Evolutionary conservation across 1,140 invertebrate species (phyloP), one percentile per base, ranked within the genome.

Genomic region (Metaphire vulgaris): DNA sequence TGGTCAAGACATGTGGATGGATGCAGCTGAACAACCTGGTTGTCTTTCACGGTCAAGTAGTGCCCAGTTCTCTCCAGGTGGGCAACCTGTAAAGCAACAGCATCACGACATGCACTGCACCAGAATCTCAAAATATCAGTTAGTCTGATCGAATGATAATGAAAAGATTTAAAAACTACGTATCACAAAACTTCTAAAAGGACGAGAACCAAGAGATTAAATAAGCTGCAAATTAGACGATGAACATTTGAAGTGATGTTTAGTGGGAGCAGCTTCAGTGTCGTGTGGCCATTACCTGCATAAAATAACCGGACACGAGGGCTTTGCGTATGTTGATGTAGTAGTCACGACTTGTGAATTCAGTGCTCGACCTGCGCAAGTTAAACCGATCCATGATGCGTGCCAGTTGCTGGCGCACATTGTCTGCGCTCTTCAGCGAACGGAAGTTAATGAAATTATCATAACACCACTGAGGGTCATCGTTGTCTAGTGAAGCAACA

Each of bases 371-470:
- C 68, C 95, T 88, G 82, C 94, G 94, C 75, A 99, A 88, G 83
- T 92, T 93, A 84, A 99, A 99, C 79, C 97, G 89, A 85, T 94
- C 93, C 93, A 94, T 95, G 79, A 94, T 93, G 80, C 92, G 87
- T 29, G 91, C 91, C 74, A 95, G 83, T 82, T 94, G 93, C 79
- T 92, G 91, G 75, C 93, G 87, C 0, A 95, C 92, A 82, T 94
- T 93, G 81, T 94, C 93, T 0, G 92, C 92, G 80, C 91, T 97
- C 87, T 99, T 99, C 32, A 99, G 87, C 1, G 97, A 98, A 79
- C 97, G 91, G 87, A 95, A 99, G 88, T 99, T 99, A 73, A 99
- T 92, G 84, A 99, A 99, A 87, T 99, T 99, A 82, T 99, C 96
- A 81, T 98, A 99, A 86, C 97, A 99, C 97, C 97, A 99, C 85